Percentiles rank a stretch among this genome's conserved stretches.
phyloP scores from a whole-genome alignment of 2,797 vertebrate species.

The Acanthornis magna region DNA sequence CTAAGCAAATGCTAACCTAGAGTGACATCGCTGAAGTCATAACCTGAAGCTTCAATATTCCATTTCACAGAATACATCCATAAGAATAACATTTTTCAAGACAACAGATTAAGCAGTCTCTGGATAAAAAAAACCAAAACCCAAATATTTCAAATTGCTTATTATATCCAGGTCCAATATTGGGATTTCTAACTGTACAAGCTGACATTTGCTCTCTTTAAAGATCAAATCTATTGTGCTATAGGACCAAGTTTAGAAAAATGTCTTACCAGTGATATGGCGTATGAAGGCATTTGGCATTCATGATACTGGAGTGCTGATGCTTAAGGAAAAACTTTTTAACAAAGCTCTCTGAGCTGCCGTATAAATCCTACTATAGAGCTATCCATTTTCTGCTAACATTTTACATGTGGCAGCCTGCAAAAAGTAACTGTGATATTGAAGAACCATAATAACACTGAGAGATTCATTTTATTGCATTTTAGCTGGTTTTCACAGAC shows the following conservation, averaged over 20 bases:
- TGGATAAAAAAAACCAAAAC: background rate
- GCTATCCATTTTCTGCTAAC: background rate
- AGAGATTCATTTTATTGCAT: background rate
- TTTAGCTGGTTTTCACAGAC: background rate
- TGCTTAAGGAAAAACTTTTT: background rate
- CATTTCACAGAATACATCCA: background rate
- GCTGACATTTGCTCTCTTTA: background rate
- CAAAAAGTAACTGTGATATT: background rate
- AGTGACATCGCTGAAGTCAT: background rate
- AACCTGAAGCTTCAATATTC: background rate
- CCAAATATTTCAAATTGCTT: background rate
- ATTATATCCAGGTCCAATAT: background rate
- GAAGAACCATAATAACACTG: background rate
- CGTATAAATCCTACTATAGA: background rate
- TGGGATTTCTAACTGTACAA: background rate
- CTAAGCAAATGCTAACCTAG: background rate
- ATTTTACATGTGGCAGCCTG: background rate
- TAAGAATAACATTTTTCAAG: background rate
- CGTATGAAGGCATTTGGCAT: background rate
- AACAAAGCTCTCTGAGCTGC: background rate
- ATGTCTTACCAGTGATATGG: accelerated
- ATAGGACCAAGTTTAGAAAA: background rate
- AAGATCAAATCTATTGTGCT: background rate
- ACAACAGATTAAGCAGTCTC: background rate
- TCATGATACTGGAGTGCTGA: background rate